These are phyloP conservation scores for Thomomys bottae DNA, from an alignment of 2,113 vertebrate species.

Conservation along the genomic window DNA sequence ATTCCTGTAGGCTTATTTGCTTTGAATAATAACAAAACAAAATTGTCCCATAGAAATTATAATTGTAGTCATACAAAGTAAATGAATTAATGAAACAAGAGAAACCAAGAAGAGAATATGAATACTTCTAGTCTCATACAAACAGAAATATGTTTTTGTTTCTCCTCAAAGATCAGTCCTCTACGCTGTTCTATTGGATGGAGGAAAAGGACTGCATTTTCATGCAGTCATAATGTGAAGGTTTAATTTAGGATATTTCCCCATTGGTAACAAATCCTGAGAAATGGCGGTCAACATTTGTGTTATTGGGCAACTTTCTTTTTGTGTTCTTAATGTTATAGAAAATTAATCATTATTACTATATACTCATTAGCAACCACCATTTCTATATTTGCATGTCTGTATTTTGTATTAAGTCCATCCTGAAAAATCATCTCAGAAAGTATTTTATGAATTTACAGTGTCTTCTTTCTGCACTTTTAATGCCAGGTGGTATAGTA, in stretches of 20 bases:
- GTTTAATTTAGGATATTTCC: not conserved
- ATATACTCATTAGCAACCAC: not conserved
- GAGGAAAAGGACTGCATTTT: not conserved
- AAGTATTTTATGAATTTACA: not conserved
- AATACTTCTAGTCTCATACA: not conserved
- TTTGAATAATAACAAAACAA: not conserved
- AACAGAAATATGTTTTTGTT: not conserved
- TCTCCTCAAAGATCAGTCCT: not conserved
- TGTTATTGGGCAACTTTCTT: not conserved
- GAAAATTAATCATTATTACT: not conserved
- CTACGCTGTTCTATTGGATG: not conserved
- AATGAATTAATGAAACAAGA: slow-evolving; percentile 10
- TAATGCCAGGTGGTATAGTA: not conserved
- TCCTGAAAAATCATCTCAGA: not conserved
- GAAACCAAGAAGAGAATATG: not conserved
- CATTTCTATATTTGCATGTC: not conserved
- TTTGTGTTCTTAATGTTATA: not conserved
- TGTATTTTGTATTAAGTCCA: not conserved
- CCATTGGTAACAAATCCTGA: not conserved
- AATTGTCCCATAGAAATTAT: not conserved
- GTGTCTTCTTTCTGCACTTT: not conserved
- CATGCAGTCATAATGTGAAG: not conserved
- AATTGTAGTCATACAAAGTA: not conserved
- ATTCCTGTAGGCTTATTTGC: not conserved
- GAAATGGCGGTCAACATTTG: slow-evolving; percentile 11